Percentiles rank a stretch among this genome's conserved stretches.
These are phyloP conservation scores for Serripes groenlandicus DNA, from an alignment of 2,888 invertebrate species.

Conservation along the genomic window DNA sequence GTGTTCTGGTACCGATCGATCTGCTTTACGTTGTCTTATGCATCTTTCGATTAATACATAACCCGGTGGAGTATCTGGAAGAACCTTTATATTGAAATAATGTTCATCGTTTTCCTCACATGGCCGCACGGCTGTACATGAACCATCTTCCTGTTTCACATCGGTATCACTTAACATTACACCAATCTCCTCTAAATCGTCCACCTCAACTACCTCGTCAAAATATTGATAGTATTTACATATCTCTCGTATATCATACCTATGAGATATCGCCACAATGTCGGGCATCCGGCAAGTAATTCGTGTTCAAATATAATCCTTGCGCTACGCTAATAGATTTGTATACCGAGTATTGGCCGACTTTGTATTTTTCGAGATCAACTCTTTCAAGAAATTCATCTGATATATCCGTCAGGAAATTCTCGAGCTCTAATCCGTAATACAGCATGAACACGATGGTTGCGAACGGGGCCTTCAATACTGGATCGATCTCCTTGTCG, in stretches of 20 bases:
- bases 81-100: constrained; percentile 43
- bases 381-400: constrained; percentile 20
- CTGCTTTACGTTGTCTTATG: constrained; percentile 12
- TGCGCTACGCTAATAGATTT: constrained; percentile 49
- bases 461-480: constrained; percentile 30
- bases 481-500: constrained; percentile 28
- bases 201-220: neutral
- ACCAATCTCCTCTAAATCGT: no score
- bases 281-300: constrained; percentile 37
- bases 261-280: constrained; percentile 36
- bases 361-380: constrained; percentile 17
- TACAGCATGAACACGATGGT: constrained; percentile 49
- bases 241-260: constrained; percentile 36
- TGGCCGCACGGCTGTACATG: neutral
- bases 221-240: constrained; percentile 33
- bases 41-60: constrained; percentile 39
- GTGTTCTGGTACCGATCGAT: constrained; percentile 13
- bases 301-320: constrained; percentile 48
- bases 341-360: constrained; percentile 33
- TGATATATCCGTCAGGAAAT: constrained; percentile 35
- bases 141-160: neutral
- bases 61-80: constrained; percentile 27
- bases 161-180: neutral
- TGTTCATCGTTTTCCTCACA: neutral
- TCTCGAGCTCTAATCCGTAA: constrained; percentile 44